Evolutionary conservation across 1,140 invertebrate species (phyloP).

Genomic region (Atta texana): DNA sequence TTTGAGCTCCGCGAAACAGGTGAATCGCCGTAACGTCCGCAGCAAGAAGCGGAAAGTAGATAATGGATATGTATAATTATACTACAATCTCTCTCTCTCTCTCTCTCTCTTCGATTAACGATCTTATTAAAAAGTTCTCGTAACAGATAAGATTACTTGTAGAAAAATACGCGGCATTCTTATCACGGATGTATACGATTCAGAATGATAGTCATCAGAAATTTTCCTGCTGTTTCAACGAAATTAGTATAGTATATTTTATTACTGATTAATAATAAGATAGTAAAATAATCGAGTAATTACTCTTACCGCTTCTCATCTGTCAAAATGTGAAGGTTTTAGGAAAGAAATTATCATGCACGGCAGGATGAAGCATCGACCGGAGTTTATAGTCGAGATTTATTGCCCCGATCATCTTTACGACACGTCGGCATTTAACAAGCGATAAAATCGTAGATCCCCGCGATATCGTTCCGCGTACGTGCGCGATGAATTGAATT

Average conservation of each 20-base stretch:
- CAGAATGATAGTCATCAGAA: neutral
- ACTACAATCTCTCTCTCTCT: neutral
- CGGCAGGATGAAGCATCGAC: slow-evolving; percentile 27
- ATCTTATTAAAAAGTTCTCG: slow-evolving; percentile 35
- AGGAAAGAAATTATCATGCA: slow-evolving; percentile 4
- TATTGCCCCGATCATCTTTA: slow-evolving; percentile 71
- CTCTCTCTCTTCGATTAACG: neutral
- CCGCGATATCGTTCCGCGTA: slow-evolving; percentile 70
- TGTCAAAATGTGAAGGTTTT: neutral
- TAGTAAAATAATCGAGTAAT: neutral
- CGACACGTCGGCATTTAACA: slow-evolving; percentile 72
- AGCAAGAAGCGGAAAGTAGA: slow-evolving; percentile 54
- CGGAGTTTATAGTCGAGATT: slow-evolving; percentile 68
- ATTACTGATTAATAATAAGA: slow-evolving; percentile 27
- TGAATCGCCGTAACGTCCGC: slow-evolving; percentile 37
- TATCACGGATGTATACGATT: neutral
- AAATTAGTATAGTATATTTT: slow-evolving; percentile 33
- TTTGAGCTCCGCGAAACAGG: slow-evolving; percentile 29
- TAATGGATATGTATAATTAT: slow-evolving; percentile 54
- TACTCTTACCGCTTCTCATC: neutral
- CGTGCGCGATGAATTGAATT: slow-evolving; percentile 73
- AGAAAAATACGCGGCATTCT: neutral
- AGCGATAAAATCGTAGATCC: slow-evolving; percentile 72
- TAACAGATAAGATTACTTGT: neutral
- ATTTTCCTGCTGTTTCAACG: neutral